A percentile compares a stretch with the other conserved stretches of the same genome.
These are phyloP conservation scores for Sebastolobus altivelis DNA, from an alignment of 2,797 vertebrate species.

Conservation along the genomic window DNA sequence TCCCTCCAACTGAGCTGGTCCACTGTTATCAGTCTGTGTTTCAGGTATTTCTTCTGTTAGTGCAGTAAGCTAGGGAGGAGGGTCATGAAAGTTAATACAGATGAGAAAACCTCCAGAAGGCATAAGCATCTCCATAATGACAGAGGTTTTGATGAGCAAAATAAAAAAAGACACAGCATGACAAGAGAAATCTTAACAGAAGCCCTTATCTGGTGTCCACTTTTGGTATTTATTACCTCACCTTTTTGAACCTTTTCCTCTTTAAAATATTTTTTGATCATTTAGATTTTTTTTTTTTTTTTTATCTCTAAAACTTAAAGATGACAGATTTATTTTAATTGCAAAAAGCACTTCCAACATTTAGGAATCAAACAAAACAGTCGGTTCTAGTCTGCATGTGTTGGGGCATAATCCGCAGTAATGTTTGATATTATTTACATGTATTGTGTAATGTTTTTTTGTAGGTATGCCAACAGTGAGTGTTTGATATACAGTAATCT, in stretches of 20 bases:
- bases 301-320: conserved; percentile 75
- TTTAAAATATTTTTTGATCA: conserved; percentile 72
- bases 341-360: conserved; percentile 76
- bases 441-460: conserved; percentile 42
- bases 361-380: conserved; percentile 70
- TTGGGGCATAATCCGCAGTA: conserved; percentile 52
- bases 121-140: conserved; percentile 8
- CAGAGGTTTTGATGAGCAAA: conserved; percentile 30
- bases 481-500: conserved; percentile 57
- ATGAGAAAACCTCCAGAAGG: conserved; percentile 42
- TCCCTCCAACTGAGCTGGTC: conserved; percentile 25
- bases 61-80: conserved; percentile 52
- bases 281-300: conserved; percentile 50
- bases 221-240: conserved; percentile 80
- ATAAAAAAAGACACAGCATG: conserved; percentile 8
- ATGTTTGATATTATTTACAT: conserved; percentile 73
- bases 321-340: conserved; percentile 68
- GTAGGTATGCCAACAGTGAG: conserved; percentile 50
- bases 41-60: conserved; percentile 56
- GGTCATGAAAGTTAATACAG: conserved; percentile 46
- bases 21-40: conserved; percentile 36
- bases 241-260: conserved; percentile 51
- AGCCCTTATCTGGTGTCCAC: conserved; percentile 82
- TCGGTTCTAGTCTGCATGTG: conserved; percentile 62
- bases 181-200: conserved; percentile 70